These are phyloP conservation scores for Spea hammondii DNA, from an alignment of 2,797 vertebrate species.

Conservation along the genomic window DNA sequence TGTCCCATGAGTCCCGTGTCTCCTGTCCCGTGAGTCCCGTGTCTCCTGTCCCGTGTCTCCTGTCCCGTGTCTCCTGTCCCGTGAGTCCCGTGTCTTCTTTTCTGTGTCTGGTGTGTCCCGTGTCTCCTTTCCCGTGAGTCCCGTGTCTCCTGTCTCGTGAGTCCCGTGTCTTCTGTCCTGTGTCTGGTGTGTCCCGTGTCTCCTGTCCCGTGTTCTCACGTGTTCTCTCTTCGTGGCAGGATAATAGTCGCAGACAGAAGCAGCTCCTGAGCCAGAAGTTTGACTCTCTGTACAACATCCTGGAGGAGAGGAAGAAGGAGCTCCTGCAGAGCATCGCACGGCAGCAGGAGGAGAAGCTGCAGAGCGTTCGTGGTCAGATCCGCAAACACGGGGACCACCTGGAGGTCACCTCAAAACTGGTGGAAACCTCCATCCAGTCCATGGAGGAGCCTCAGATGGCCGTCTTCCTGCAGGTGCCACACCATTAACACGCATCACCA, in stretches of 20 bases:
- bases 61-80: background rate
- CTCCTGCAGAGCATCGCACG: conserved; percentile 73
- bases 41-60: background rate
- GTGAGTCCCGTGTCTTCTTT: background rate
- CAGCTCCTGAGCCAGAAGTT: conserved; percentile 75
- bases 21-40: background rate
- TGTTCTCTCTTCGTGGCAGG: conserved; percentile 63
- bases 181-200: background rate
- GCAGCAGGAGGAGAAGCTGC: conserved; percentile 80
- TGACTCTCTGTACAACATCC: conserved; percentile 70
- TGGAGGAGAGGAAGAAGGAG: conserved; percentile 85
- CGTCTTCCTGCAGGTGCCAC: conserved; percentile 79
- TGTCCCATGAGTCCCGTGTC: background rate
- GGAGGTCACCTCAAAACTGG: conserved; percentile 78
- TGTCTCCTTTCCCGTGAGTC: too few species aligned
- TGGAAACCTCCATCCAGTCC: conserved; percentile 81
- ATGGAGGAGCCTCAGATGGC: conserved; percentile 88
- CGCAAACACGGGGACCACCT: conserved; percentile 77
- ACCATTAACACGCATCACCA: too few species aligned
- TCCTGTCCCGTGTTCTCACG: background rate
- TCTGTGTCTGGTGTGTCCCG: background rate
- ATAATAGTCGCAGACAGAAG: conserved; percentile 75
- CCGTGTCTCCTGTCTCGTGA: background rate
- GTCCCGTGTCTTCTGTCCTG: background rate
- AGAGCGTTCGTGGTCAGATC: conserved; percentile 73